phyloP scores from a whole-genome alignment of 2,888 invertebrate genomes.

The Agonopterix arenella region DNA sequence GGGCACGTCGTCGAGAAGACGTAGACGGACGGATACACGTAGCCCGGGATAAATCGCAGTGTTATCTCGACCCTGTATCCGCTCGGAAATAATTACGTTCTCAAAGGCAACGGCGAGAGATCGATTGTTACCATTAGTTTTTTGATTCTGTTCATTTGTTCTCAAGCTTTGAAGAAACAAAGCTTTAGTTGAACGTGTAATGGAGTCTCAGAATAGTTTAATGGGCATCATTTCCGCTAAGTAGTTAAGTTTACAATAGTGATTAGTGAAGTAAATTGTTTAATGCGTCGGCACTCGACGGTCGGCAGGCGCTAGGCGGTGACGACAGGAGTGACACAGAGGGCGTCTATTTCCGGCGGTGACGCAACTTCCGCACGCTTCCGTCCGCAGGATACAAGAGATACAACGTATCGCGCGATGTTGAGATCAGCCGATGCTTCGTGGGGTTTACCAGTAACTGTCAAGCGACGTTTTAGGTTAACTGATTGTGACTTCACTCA shows the following conservation, averaged over 20 bases:
- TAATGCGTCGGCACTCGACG: slow-evolving; percentile 7
- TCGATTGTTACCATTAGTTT: slow-evolving; percentile 46
- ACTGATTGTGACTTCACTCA: no score
- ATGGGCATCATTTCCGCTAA: slow-evolving; percentile 32
- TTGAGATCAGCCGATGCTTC: slow-evolving; percentile 54
- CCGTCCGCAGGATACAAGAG: slow-evolving; percentile 59
- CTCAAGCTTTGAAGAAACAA: no score
- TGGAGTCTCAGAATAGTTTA: slow-evolving; percentile 4
- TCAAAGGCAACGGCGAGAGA: slow-evolving; percentile 28
- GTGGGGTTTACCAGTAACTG: slow-evolving; percentile 34
- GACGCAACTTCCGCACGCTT: slow-evolving; percentile 67
- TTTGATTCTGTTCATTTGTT: slow-evolving; percentile 11
- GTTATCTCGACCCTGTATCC: slow-evolving; percentile 53
- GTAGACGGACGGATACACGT: slow-evolving; percentile 34
- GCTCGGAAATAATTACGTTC: slow-evolving; percentile 43
- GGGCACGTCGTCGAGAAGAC: slow-evolving; percentile 27
- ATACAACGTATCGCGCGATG: slow-evolving; percentile 24
- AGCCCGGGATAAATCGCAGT: slow-evolving; percentile 44
- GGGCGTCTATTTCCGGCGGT: slow-evolving; percentile 70
- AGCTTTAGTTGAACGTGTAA: no score
- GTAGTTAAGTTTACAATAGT: slow-evolving; percentile 8
- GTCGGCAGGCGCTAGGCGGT: slow-evolving; percentile 18
- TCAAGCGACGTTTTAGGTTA: no score
- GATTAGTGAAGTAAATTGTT: slow-evolving; percentile 19
- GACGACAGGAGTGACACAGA: slow-evolving; percentile 60